Base-by-base conservation (phyloP, 2,888 invertebrate genomes). In the Gnatocerus cornutus region DNA sequence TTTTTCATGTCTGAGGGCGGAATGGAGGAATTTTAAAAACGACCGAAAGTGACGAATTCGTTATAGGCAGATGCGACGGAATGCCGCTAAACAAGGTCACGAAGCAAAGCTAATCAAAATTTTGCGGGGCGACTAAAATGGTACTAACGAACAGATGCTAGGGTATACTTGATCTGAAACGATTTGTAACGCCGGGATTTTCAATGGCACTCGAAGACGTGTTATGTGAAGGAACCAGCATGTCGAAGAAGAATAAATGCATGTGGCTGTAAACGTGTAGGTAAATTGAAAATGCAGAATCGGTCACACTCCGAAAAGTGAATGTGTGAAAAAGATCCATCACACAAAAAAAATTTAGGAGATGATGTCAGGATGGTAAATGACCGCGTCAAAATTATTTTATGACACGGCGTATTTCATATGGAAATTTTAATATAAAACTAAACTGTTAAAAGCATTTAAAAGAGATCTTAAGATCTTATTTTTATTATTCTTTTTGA, bases 31-130 rank as follows among this genome's bases (percentile, higher is more conserved):
- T 55, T 41, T 45, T 10, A 13, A 53, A 48, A 55, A 45, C 37
- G 55, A 41, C 37, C 30, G 74, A 74, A 78, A 76, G 72, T 67
- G 69, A 7, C 55, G 67, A 77, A 82, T 83, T 83, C 81, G 83
- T 80, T 79, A 79, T 81, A 81, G 81, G 77, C 83, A 83, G 83
- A 82, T 83, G 83, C 73, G 67, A 71, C 66, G 58, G 72, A 63
- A 63, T 67, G 61, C 68, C 68, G 61, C 75, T 76, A 78, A 81
- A 79, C 79, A 81, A 79, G 75, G 75, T 76, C 79, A 76, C 77
- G 76, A 75, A 77, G 79, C 82, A 80, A 73, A 78, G 76, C 83
- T 77, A 83, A 83, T 83, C 80, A 76, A 70, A 76, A 81, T 81
- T 82, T 81, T 78, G 81, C 80, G 81, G 79, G 79, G 78, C 73